phyloP scores from a whole-genome alignment of 1,140 invertebrate species.

The Campodea augens region DNA sequence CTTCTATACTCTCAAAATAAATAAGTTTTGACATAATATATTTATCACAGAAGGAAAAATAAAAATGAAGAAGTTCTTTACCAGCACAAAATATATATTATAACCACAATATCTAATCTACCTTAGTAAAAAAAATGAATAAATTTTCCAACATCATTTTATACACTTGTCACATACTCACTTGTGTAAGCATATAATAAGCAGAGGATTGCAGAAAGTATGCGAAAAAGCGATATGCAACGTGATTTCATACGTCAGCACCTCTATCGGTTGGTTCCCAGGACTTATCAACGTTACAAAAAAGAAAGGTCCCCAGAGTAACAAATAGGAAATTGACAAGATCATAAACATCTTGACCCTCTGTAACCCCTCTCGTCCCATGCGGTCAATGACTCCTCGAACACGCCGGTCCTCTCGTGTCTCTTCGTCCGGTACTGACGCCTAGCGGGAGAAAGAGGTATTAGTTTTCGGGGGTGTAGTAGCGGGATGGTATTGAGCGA shows the following conservation, averaged over 20 bases:
- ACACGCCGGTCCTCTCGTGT: slow-evolving; percentile 46
- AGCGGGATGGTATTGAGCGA: too few species aligned
- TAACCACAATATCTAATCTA: too few species aligned
- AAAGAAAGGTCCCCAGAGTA: slow-evolving; percentile 78
- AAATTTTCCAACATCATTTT: too few species aligned
- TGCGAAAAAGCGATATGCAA: slow-evolving; percentile 73
- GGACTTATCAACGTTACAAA: slow-evolving; percentile 57
- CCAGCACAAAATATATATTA: too few species aligned
- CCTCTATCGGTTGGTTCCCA: slow-evolving; percentile 46
- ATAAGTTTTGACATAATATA: too few species aligned
- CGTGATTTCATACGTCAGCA: slow-evolving; percentile 50
- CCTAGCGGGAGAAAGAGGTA: too few species aligned
- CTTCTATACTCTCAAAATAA: too few species aligned
- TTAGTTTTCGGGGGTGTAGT: too few species aligned
- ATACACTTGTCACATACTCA: too few species aligned
- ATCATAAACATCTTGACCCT: slow-evolving; percentile 66
- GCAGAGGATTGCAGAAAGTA: slow-evolving; percentile 61
- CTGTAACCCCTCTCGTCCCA: slow-evolving; percentile 55
- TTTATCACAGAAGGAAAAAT: too few species aligned
- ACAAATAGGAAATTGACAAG: slow-evolving; percentile 60
- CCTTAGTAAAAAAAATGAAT: too few species aligned
- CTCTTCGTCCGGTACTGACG: slow-evolving; percentile 10
- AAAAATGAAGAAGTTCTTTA: too few species aligned
- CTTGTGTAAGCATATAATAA: slow-evolving; percentile 60
- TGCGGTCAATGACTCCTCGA: slow-evolving; percentile 51